Evolutionary conservation across 2,113 vertebrate species (phyloP), one percentile per base, ranked within the genome.

Genomic region (Edolisoma coerulescens): DNA sequence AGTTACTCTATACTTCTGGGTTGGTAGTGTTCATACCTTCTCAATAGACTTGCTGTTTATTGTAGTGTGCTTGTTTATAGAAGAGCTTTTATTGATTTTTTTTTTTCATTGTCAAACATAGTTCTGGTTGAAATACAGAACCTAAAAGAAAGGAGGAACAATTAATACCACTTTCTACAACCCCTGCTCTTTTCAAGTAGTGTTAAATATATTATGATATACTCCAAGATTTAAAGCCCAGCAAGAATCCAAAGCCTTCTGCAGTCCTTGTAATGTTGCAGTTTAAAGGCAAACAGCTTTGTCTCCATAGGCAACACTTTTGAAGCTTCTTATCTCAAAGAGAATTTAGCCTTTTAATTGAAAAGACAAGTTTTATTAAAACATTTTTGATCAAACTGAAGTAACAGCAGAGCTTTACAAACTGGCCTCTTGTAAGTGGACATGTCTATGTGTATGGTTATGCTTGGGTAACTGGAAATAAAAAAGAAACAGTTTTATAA

Each of bases 201-300:
- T 52, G 19, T 63, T 95, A 95, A 92, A 94, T 83, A 89, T 93
- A 87, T 87, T 7, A 69, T 61, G 8, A 69, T 42, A 37, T 53
- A 54, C 35, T 87, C 39, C 10, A 78, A 91, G 86, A 54, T 86
- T 97, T 91, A 95, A 95, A 92, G 61, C 61, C 49, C 60, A 85
- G 74, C 33, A 87, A 89, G 80, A 80, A 83, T 90, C 69, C 54
- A 77, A 93, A 93, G 44, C 22, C 37, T 89, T 93, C 63, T n/a
- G 22, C 44, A 41, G 14, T n/a, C 64, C 52, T 89, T 41, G 56
- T 61, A 69, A 87, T 64, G 44, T 23, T 85, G 8, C 32, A 80
- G n/a, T 96, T 96, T 93, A 95, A 96, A 95, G 47, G 30, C n/a
- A 94, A 94, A 68, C 52, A 92, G 23, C 11, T 87, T 85, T 70